These are phyloP conservation scores for Helicoverpa armigera DNA, from an alignment of 1,140 invertebrate genomes.

Conservation along the genomic window DNA sequence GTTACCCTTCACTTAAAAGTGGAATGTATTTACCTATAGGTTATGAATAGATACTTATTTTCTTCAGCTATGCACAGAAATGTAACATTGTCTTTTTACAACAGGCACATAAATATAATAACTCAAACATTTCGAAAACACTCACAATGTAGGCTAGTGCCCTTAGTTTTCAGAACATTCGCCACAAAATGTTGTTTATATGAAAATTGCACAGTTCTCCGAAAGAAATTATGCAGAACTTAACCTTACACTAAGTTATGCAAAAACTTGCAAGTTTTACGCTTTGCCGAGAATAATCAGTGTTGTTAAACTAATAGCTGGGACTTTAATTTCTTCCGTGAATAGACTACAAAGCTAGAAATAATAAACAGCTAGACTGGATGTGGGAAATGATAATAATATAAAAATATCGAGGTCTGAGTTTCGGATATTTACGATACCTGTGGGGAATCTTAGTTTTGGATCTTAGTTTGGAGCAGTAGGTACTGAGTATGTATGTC, in stretches of 20 bases:
- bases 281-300: constrained; percentile 15
- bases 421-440: constrained; percentile 38
- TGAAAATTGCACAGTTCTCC: constrained; percentile 32
- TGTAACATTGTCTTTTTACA: no score
- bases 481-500: constrained; percentile 15
- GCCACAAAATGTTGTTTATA: constrained; percentile 25
- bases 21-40: no score
- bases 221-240: constrained; percentile 36
- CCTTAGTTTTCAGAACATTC: constrained; percentile 1
- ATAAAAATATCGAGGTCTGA: constrained; percentile 19
- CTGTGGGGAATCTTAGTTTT: constrained; percentile 41
- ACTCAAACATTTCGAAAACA: neutral
- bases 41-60: no score
- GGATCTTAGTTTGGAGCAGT: constrained; percentile 34
- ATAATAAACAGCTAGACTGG: neutral
- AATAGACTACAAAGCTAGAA: constrained; percentile 1
- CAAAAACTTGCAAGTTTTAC: constrained; percentile 33
- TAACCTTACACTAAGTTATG: constrained; percentile 33
- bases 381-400: neutral
- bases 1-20: no score
- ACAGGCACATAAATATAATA: no score
- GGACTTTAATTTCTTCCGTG: neutral
- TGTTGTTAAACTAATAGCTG: constrained; percentile 18
- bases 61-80: no score
- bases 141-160: neutral